Conservation (phyloP, 2,888 invertebrate genomes). For the Nasonovia ribisnigri region DNA sequence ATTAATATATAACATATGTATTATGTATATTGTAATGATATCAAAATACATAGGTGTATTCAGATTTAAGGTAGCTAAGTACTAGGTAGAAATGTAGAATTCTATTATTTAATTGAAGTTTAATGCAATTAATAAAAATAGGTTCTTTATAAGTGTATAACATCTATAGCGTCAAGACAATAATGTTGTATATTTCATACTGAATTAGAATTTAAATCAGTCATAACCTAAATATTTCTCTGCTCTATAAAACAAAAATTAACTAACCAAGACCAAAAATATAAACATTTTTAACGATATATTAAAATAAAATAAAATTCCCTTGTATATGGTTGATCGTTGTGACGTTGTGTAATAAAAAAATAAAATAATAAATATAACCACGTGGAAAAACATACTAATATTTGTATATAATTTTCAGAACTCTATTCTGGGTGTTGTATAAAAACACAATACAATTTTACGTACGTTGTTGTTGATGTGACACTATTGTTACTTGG, state of each 20-base stretch:
- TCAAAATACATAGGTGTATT: no score
- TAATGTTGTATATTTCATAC: no score
- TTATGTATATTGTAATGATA: no score
- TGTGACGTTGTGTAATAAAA: background rate
- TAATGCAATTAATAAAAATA: no score
- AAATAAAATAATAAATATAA: background rate
- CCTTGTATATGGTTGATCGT: background rate
- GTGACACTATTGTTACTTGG: no score
- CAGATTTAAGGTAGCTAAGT: no score
- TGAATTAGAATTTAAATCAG: background rate
- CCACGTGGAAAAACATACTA: background rate
- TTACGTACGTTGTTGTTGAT: no score
- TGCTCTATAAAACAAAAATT: background rate
- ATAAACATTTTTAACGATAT: background rate
- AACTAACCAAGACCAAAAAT: background rate
- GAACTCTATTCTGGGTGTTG: background rate
- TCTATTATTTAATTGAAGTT: no score
- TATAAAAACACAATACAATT: background rate
- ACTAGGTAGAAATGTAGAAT: no score
- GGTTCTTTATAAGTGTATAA: no score
- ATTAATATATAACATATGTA: no score
- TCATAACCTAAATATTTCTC: background rate
- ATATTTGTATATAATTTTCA: background rate
- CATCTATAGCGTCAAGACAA: no score
- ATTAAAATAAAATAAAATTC: conserved; percentile 11